phyloP scores from a whole-genome alignment of 2,113 vertebrate genomes.

The Engraulis encrasicolus region DNA sequence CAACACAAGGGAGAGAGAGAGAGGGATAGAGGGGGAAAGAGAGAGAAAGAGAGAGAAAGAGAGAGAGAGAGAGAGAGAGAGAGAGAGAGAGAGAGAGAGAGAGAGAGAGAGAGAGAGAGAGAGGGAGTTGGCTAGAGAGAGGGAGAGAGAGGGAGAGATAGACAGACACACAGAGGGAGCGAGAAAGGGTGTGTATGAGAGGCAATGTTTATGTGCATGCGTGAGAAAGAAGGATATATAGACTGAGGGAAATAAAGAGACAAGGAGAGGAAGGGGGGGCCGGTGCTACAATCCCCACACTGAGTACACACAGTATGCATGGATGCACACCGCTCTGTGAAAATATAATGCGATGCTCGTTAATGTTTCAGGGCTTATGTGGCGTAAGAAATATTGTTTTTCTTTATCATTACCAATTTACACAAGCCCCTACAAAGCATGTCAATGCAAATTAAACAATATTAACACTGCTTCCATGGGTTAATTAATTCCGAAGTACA shows the following conservation, averaged over 20 bases:
- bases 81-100: background rate
- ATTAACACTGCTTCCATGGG: background rate
- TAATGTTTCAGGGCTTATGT: background rate
- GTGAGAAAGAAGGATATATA: background rate
- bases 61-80: background rate
- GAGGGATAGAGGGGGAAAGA: background rate
- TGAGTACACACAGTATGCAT: background rate
- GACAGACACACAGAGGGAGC: background rate
- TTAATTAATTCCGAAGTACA: background rate
- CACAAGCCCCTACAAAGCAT: background rate
- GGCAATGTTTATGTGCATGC: background rate
- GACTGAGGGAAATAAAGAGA: background rate
- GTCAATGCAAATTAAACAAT: background rate
- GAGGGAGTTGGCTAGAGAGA: background rate
- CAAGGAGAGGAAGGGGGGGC: background rate
- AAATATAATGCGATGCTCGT: background rate
- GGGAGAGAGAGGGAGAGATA: background rate
- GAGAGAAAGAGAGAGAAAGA: background rate
- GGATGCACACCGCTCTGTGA: background rate
- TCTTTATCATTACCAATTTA: background rate
- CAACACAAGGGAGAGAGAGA: conserved; percentile 7
- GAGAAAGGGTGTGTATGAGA: background rate
- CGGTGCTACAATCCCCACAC: background rate
- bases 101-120: background rate
- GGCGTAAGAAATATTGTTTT: background rate